Conservation (phyloP, 2,113 vertebrate species). For the Formicarius rufipectus region DNA sequence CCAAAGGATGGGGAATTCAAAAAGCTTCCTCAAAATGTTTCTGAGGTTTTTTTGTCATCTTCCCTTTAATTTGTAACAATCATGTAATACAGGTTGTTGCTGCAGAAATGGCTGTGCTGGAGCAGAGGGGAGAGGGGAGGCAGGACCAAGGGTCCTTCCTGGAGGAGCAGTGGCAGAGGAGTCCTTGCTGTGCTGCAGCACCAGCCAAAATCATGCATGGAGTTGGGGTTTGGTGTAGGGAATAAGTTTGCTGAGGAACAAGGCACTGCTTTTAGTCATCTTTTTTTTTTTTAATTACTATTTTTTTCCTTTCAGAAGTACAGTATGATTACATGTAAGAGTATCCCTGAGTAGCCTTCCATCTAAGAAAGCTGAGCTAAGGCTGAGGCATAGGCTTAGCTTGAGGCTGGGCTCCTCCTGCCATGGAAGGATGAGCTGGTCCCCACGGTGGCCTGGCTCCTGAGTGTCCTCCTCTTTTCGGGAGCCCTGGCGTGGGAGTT, state of each 20-base stretch:
- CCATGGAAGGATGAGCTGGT: neutral
- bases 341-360: neutral
- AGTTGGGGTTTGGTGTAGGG: neutral
- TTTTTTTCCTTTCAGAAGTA: neutral
- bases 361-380: neutral
- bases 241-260: neutral
- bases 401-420: neutral
- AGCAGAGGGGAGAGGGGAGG: neutral
- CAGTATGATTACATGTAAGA: neutral
- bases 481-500: accelerated
- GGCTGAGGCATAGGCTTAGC: neutral
- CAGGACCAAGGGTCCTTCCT: neutral
- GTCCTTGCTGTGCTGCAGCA: neutral
- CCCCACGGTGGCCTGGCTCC: neutral
- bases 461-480: accelerated
- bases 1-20: accelerated
- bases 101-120: neutral
- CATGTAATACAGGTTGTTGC: accelerated
- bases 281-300: neutral
- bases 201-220: no score
- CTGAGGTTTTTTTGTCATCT: neutral
- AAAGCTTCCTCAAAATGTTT: slow-evolving; percentile 2
- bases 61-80: neutral
- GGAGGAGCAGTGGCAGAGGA: accelerated
- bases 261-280: neutral